Percentiles rank a stretch among this genome's conserved stretches.
Conservation (phyloP, 1,140 invertebrate genomes). For the Drosophila erecta region DNA sequence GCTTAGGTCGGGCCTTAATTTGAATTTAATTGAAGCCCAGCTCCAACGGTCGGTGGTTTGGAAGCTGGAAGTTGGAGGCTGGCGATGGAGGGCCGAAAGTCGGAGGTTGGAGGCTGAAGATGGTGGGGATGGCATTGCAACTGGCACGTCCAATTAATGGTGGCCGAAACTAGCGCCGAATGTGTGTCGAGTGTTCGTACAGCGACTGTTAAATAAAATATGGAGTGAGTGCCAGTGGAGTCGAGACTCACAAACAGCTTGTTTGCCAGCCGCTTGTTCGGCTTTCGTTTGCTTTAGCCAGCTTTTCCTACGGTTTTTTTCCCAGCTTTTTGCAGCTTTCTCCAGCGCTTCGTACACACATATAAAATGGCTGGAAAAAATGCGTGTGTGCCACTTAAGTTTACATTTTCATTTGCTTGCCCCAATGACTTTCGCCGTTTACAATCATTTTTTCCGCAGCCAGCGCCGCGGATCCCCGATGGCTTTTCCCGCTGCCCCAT, state of each 20-base stretch:
- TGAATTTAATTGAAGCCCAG: slow-evolving; percentile 78
- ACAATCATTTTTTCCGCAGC: slow-evolving; percentile 67
- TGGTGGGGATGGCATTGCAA: slow-evolving; percentile 48
- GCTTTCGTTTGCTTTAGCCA: slow-evolving; percentile 52
- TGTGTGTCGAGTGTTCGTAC: slow-evolving; percentile 75
- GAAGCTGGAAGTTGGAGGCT: not conserved
- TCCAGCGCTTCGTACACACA: slow-evolving; percentile 9
- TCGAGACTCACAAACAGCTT: slow-evolving; percentile 44
- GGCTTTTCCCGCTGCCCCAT: slow-evolving; percentile 20
- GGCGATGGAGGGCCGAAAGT: not conserved
- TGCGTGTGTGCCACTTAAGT: slow-evolving; percentile 76
- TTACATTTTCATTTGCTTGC: slow-evolving; percentile 81
- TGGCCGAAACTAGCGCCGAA: slow-evolving; percentile 74
- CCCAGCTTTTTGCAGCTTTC: not conserved
- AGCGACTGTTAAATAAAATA: slow-evolving; percentile 80
- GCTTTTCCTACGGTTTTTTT: slow-evolving; percentile 18
- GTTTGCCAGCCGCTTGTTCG: slow-evolving; percentile 64
- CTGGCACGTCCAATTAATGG: slow-evolving; percentile 82
- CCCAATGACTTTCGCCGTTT: slow-evolving; percentile 77
- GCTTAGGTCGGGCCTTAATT: slow-evolving; percentile 73
- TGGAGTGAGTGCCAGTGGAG: slow-evolving; percentile 50
- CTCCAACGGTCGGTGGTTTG: not conserved
- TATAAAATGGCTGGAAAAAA: slow-evolving; percentile 52
- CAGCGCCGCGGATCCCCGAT: slow-evolving; percentile 3
- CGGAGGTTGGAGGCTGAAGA: not conserved